These are phyloP conservation scores for Tribolium freemani DNA, from an alignment of 2,888 invertebrate species.

Conservation along the genomic window DNA sequence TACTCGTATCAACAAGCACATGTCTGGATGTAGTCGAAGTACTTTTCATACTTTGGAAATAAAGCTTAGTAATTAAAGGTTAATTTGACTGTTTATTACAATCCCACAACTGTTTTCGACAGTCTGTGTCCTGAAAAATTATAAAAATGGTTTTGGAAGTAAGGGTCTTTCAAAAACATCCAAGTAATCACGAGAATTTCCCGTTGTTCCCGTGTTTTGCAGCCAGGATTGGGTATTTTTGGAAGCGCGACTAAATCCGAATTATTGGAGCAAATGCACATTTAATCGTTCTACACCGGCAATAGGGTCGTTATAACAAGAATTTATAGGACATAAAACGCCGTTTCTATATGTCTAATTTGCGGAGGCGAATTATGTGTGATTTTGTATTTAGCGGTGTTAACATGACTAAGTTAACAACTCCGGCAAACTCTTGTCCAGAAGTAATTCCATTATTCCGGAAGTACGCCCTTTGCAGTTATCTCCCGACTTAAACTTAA, in stretches of 20 bases:
- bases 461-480: constrained; percentile 23
- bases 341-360: constrained; percentile 22
- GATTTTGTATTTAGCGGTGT: constrained; percentile 28
- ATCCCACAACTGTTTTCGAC: too few relatives aligned
- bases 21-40: too few relatives aligned
- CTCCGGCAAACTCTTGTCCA: constrained; percentile 12
- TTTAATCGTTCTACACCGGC: constrained; percentile 23
- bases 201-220: neutral
- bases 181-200: neutral
- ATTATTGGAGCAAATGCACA: constrained; percentile 22
- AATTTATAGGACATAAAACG: constrained; percentile 35
- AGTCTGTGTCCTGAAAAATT: too few relatives aligned
- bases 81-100: too few relatives aligned
- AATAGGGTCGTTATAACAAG: constrained; percentile 18
- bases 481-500: constrained; percentile 25
- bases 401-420: constrained; percentile 17
- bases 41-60: too few relatives aligned
- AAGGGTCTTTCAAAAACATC: too few relatives aligned
- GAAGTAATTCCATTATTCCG: constrained; percentile 38
- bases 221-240: neutral
- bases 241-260: constrained; percentile 6
- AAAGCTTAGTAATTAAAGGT: too few relatives aligned
- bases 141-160: too few relatives aligned
- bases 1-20: too few relatives aligned
- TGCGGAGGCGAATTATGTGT: constrained; percentile 18